Evolutionary conservation across 2,888 invertebrate genomes (phyloP), one percentile per base, ranked within the genome.

Genomic region (Calephelis perditalis): DNA sequence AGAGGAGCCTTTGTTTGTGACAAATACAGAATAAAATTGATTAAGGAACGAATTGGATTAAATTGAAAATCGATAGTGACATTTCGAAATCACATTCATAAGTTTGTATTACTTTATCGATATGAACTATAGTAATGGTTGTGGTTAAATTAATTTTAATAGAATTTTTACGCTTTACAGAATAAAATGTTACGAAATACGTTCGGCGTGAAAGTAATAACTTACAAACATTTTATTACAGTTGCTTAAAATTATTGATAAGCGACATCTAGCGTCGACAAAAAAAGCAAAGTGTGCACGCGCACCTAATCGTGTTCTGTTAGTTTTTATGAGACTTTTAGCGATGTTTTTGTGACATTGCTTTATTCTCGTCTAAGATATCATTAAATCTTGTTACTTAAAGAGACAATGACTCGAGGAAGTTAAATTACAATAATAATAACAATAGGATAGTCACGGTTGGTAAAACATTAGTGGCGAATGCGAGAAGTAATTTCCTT

Each of bases 21-120:
- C 83, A 84, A 86, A 86, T 77, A 79, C 82, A 81, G 76, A 84
- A 87, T 82, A 84, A 85, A 86, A 89, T 86, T 86, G 88, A 87
- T 87, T 88, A 87, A 87, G 88, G 88, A 91, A 90, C 90, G 90
- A 91, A 91, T 91, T 83, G 90, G 79, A 84, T 86, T 88, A 89
- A 89, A 90, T 91, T 90, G 89, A 85, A 90, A 89, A 87, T 80
- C 88, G 89, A 89, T 89, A 88, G 88, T 88, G 88, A 86, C 82
- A 86, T 88, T 90, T 86, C 85, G 88, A 89, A 88, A 88, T 85
- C 84, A 88, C 87, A 89, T 89, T 89, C 89, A 89, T 89, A 88
- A 89, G 89, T 86, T 79, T 76, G 85, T 84, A 86, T 86, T 86
- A 86, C 85, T 86, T 89, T 88, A 89, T 87, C 89, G 89, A 87